Evolutionary conservation across 2,113 vertebrate genomes (phyloP).

Genomic region (Xerus inauris): DNA sequence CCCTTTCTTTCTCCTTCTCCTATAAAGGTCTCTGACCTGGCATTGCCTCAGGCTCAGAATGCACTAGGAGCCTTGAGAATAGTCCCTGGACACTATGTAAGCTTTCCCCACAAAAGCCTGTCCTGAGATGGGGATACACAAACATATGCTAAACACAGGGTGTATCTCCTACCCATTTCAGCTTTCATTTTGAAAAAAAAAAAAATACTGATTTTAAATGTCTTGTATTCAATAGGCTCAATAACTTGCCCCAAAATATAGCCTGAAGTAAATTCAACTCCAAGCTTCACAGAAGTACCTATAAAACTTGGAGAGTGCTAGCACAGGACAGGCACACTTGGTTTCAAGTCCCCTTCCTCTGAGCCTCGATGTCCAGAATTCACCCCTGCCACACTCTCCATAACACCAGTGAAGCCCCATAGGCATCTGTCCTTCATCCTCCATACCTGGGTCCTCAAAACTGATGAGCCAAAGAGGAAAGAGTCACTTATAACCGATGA

Average conservation of each 20-base stretch:
- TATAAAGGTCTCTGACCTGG: neutral
- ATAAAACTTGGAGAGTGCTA: neutral
- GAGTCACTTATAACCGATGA: neutral
- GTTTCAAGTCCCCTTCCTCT: neutral
- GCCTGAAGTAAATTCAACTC: conserved; percentile 38
- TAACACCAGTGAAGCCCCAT: neutral
- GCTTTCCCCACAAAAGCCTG: neutral
- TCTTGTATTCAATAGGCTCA: conserved; percentile 16
- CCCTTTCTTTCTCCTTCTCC: neutral
- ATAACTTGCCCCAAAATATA: neutral
- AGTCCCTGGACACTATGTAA: neutral
- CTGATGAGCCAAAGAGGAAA: neutral
- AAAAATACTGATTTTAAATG: neutral
- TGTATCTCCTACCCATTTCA: neutral
- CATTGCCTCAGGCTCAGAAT: conserved; percentile 42
- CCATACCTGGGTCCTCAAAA: neutral
- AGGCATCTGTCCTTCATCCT: neutral
- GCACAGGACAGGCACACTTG: neutral
- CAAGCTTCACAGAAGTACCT: conserved; percentile 7
- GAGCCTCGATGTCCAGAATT: neutral
- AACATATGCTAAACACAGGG: neutral
- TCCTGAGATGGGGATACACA: neutral
- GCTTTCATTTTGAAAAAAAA: neutral
- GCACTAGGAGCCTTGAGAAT: neutral
- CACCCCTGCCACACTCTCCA: neutral